Evolutionary conservation across 2,113 vertebrate genomes (phyloP), one percentile per base, ranked within the genome.

Genomic region (Halcyon senegalensis): DNA sequence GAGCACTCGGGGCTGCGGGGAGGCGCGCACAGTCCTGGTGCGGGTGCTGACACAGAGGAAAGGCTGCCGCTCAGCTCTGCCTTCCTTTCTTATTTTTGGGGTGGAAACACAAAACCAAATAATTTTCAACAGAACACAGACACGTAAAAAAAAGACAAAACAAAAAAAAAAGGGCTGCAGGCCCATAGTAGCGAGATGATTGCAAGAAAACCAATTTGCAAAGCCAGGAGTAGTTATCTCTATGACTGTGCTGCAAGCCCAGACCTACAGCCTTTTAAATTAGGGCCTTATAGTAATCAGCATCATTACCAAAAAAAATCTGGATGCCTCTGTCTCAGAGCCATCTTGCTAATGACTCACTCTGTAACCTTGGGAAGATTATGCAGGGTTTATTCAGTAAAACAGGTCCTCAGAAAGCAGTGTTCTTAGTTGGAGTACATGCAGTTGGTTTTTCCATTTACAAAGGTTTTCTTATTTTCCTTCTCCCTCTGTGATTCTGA

Each of bases 251-350:
- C 85, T 72, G 82, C 72, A 87, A 92, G 81, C 90, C 92, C 72
- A 89, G 95, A 83, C 68, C 84, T 93, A 17, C 23, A 73, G 73
- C 89, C 78, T 96, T 91, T 86, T 35, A 84, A 87, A 96, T 91
- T 91, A 77, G 66, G 91, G 95, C 90, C 92, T 89, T 92, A 72
- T 68, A 92, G 83, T 76, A 95, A 97, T 94, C 92, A 89, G 73
- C 66, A 86, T 55, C 55, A 79, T 84, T 87, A 74, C 51, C 16
- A 56, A 58, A 91, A 81, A 93, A 92, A 90, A 89, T 68, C 77
- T 53, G 83, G 83, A 88, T 84, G 84, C 66, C n/a, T 89, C 77
- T 96, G 85, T 90, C 87, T 84, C 79, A 73, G 44, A 58, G 77
- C 66, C 5, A 5, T 69, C 87, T 89, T 79, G 81, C 89, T 94